Base-by-base conservation (phyloP, 2,888 invertebrate genomes). In the Bhutanitis thaidina region DNA sequence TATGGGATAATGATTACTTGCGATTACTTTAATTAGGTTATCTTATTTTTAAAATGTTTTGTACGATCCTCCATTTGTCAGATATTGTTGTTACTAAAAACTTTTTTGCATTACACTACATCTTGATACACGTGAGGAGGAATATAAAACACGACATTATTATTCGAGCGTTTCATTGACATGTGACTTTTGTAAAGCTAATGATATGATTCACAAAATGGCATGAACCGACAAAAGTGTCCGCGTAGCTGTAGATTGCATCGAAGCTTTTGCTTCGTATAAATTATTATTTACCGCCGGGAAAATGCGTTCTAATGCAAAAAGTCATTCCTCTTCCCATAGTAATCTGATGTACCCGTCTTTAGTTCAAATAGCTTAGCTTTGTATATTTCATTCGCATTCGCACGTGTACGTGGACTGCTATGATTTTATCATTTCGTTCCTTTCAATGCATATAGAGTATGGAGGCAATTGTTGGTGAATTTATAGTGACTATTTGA, bases 141-240 rank as follows among this genome's bases (percentile, higher is more conserved):
- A 62, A 58, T 62, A 59, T 62, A 62, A 60, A 65, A 62, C 48
- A 43, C 45, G 39, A 50, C 43, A 54, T 59, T 55, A 40, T 49
- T 49, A 59, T 49, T 55, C 49, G 41, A 30, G 43, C 12, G 30
- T 13, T 43, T 36, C 41, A 49, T 49, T 49, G 41, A 43, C 41
- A 13, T 49, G 25, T 43, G 49, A 52, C 53, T 34, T 54, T 60
- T 62, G 53, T 56, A 54, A 57, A 47, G 53, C 49, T 52, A 57
- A 55, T 51, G 53, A 55, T 49, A 45, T 55, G 53, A 59, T 56
- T 55, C 56, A 55, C 50, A 56, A 53, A 55, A 52, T 50, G 43
- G 16, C 51, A n/a, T n/a, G 56, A 57, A 62, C 46, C 53, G 64
- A 64, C 62, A 66, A 68, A 71, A 68, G 68, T 68, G 62, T 65